These are phyloP conservation scores for Oligia strigilis DNA, from an alignment of 2,888 invertebrate genomes.

Conservation along the genomic window DNA sequence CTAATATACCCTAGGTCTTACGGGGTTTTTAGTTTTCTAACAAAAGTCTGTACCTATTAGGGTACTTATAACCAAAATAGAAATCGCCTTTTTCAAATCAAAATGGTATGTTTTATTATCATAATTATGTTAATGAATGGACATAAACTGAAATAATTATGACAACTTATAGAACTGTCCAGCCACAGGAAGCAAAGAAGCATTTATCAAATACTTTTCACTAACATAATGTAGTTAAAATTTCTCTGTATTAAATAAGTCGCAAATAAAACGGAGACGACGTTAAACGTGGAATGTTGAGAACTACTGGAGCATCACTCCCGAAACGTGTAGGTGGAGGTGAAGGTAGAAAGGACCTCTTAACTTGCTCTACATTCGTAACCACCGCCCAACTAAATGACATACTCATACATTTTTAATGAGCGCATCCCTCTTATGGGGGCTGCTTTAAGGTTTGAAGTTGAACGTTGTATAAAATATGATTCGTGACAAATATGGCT, in stretches of 20 bases:
- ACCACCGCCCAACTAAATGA: constrained; percentile 72
- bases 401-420: constrained; percentile 79
- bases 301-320: constrained; percentile 42
- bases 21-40: background rate
- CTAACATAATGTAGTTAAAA: constrained; percentile 7
- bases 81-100: background rate
- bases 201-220: constrained; percentile 1
- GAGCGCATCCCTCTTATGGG: constrained; percentile 67
- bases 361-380: constrained; percentile 76
- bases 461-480: background rate
- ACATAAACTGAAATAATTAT: background rate
- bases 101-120: background rate
- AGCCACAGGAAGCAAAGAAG: background rate
- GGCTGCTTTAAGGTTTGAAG: background rate
- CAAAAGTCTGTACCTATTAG: background rate
- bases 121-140: background rate
- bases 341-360: constrained; percentile 71
- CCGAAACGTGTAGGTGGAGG: constrained; percentile 62
- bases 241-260: background rate
- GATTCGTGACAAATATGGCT: background rate
- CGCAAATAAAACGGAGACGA: constrained; percentile 12
- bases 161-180: background rate
- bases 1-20: background rate
- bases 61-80: background rate
- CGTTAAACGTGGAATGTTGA: constrained; percentile 22